Conservation (phyloP, 2,888 invertebrate genomes). For the Chironomus riparius region DNA sequence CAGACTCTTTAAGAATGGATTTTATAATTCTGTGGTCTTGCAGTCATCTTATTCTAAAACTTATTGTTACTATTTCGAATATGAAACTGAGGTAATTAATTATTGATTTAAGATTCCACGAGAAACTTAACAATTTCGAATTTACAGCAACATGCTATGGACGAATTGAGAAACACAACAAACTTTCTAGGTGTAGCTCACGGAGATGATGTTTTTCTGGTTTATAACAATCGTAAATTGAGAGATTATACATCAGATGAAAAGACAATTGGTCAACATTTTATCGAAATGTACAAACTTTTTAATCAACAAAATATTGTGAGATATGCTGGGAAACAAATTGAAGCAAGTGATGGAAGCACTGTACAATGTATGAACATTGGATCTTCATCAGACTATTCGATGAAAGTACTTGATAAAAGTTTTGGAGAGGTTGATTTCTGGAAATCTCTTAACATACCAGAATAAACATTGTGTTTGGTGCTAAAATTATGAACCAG, state of each 20-base stretch:
- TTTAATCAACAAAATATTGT: not conserved
- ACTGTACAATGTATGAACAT: constrained; percentile 1
- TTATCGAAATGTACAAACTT: not conserved
- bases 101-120: not conserved
- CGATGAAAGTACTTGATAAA: not conserved
- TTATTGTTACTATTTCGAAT: constrained; percentile 54
- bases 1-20: constrained; percentile 52
- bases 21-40: constrained; percentile 50
- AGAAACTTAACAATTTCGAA: constrained; percentile 31
- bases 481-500: too few relatives aligned
- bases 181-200: constrained; percentile 50
- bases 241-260: not conserved
- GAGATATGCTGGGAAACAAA: not conserved
- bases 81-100: not conserved
- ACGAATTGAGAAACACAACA: not conserved
- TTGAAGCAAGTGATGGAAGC: not conserved
- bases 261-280: not conserved
- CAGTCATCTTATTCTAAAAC: constrained; percentile 53
- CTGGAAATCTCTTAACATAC: not conserved
- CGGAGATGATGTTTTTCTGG: constrained; percentile 50
- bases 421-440: constrained; percentile 6
- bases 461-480: too few relatives aligned
- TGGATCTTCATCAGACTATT: not conserved
- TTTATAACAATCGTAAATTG: constrained; percentile 33
- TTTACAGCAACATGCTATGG: constrained; percentile 45